phyloP scores from a whole-genome alignment of 2,113 vertebrate species.

The Hyperopisus bebe region DNA sequence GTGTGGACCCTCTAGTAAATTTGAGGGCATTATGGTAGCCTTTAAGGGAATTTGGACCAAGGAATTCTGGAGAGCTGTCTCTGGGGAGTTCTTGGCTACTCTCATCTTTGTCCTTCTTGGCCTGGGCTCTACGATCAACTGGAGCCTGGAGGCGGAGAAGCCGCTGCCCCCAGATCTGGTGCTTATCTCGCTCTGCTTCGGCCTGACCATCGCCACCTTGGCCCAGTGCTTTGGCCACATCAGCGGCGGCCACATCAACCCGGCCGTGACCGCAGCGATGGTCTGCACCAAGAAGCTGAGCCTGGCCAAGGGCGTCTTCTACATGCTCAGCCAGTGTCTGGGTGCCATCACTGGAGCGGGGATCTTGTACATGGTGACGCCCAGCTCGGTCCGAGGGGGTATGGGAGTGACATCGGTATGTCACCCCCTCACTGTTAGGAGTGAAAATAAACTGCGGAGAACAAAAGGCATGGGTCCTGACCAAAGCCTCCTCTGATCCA shows the following conservation, averaged over 20 bases:
- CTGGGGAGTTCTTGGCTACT: conserved; percentile 83
- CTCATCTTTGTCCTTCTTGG: conserved; percentile 87
- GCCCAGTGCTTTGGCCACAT: conserved; percentile 95
- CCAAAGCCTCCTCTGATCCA: neutral
- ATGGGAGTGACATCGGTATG: conserved; percentile 84
- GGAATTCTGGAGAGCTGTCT: conserved; percentile 89
- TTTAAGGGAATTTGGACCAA: conserved; percentile 95
- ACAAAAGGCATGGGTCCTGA: neutral
- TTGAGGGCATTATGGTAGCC: conserved; percentile 77
- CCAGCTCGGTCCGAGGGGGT: conserved; percentile 64
- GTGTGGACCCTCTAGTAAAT: conserved; percentile 68
- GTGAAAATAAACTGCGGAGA: neutral
- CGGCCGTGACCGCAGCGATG: conserved; percentile 86
- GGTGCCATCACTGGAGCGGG: conserved; percentile 80
- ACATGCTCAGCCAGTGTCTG: conserved; percentile 82
- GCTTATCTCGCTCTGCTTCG: conserved; percentile 91
- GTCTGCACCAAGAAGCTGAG: conserved; percentile 85
- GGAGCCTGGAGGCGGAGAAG: conserved; percentile 67
- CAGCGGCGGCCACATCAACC: conserved; percentile 92
- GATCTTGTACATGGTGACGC: conserved; percentile 83
- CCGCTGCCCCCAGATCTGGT: conserved; percentile 76
- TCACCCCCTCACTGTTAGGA: neutral
- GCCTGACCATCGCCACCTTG: conserved; percentile 90
- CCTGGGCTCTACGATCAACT: conserved; percentile 88
- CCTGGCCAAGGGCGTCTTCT: conserved; percentile 84